These are phyloP conservation scores for Mythimna ferrago DNA, from an alignment of 2,888 invertebrate genomes.

Conservation along the genomic window DNA sequence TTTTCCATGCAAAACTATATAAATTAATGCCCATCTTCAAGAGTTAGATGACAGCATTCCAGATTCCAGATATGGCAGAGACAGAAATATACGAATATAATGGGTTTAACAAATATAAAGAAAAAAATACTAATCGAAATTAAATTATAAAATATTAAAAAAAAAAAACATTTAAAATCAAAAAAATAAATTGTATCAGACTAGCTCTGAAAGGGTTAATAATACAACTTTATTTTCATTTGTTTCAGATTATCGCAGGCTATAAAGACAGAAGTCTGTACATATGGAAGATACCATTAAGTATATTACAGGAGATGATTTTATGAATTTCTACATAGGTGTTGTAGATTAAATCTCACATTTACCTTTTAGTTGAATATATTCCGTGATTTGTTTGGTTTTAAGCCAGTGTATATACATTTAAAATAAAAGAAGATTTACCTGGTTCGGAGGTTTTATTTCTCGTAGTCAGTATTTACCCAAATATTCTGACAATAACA, in stretches of 20 bases:
- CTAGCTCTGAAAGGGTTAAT: not conserved
- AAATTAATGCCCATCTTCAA: no score
- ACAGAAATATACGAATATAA: no score
- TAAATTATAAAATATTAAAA: no score
- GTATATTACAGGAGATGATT: conserved; percentile 87
- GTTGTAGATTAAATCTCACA: conserved; percentile 72
- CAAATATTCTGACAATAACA: not conserved
- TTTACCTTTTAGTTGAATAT: conserved; percentile 64
- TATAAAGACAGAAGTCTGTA: conserved; percentile 93
- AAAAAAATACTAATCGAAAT: no score
- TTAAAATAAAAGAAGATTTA: conserved; percentile 8
- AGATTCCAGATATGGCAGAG: no score
- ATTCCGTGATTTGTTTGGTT: conserved; percentile 66
- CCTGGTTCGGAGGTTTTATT: not conserved
- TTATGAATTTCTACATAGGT: conserved; percentile 75
- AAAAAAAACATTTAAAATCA: no score
- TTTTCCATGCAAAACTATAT: no score
- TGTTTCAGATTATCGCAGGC: conserved; percentile 92
- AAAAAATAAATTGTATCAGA: no score
- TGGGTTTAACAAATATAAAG: no score
- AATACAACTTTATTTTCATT: conserved; percentile 52
- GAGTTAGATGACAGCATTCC: no score
- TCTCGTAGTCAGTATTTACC: not conserved
- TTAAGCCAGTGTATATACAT: conserved; percentile 22
- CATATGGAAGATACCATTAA: conserved; percentile 92